Evolutionary conservation across 1,140 invertebrate genomes (phyloP), one percentile per base, ranked within the genome.

Genomic region (Adelges cooleyi): DNA sequence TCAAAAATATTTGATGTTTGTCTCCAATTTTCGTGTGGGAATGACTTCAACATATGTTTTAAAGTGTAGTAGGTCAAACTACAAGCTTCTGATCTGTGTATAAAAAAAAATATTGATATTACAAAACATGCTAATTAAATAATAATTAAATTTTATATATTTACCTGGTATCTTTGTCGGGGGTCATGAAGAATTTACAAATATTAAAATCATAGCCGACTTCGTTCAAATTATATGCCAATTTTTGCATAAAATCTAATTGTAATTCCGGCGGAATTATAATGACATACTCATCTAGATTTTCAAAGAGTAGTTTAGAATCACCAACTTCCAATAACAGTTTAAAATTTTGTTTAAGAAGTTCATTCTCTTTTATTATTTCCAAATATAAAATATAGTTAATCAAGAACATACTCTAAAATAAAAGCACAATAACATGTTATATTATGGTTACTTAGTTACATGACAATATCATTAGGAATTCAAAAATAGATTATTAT

Each of bases 1-100:
- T 38, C 40, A 13, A 59, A 59, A 15, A 59, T 46, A 9, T 27
- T 2, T 29, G 40, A 59, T 46, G 54, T 23, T 59, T 59, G 23
- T 6, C 18, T 22, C 0, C 38, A 10, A 8, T 56, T 25, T 23
- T 22, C 1, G 44, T 18, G 10, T 18, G 40, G 2, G 15, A 59
- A 59, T 18, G 42, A 6, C 20, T 44, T 5, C 42, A 22, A 46
- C 13, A 44, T 11, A 6, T 59, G 8, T 15, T 59, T 38, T 25
- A 59, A 40, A 13, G n/a, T 46, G 42, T 17, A 59, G 29, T 29
- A 59, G 0, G 1, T 59, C 1, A 59, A 17, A 6, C 15, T 18
- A 11, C n/a, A 18, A 6, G 17, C 11, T 33, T 59, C 54, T 18
- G 29, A 46, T 23, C 54, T 59, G 17, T 25, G 18, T 27, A 46